A percentile compares a stretch with the other conserved stretches of the same genome.
These are phyloP conservation scores for Macquaria australasica DNA, from an alignment of 2,113 vertebrate species.

Conservation along the genomic window DNA sequence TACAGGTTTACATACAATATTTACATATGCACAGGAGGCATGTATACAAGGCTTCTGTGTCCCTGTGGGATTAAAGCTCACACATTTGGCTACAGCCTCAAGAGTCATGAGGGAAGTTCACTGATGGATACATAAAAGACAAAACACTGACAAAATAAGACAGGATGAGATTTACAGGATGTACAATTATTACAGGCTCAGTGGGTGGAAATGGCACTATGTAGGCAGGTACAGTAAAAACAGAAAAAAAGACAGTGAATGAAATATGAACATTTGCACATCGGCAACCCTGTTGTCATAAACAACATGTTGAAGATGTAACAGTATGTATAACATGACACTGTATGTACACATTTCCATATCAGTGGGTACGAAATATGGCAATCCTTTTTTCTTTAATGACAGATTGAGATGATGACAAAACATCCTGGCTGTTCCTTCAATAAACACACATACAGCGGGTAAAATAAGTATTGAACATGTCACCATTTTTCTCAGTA, in stretches of 20 bases:
- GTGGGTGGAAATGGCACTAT: constrained; percentile 11
- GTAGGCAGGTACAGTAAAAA: constrained; percentile 15
- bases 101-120: constrained; percentile 37
- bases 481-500: too few species aligned
- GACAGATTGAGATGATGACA: constrained; percentile 45
- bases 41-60: constrained; percentile 63
- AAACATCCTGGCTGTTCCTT: constrained; percentile 23
- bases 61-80: constrained; percentile 63
- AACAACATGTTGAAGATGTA: constrained; percentile 49
- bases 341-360: constrained; percentile 68
- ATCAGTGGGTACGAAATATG: constrained; percentile 64
- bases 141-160: constrained; percentile 25
- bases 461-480: too few species aligned
- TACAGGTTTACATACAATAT: constrained; percentile 77
- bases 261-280: constrained; percentile 47
- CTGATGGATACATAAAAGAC: constrained; percentile 9
- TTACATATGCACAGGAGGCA: constrained; percentile 77
- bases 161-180: constrained; percentile 52
- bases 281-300: constrained; percentile 53
- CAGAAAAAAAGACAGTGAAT: neutral
- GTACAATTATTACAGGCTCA: constrained; percentile 47
- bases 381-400: constrained; percentile 18
- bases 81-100: constrained; percentile 71
- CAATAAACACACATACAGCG: constrained; percentile 30
- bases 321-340: constrained; percentile 77